Percentiles rank a stretch among this genome's conserved stretches.
These are phyloP conservation scores for Peromyscus attwateri DNA, from an alignment of 2,797 vertebrate species.

Conservation along the genomic window DNA sequence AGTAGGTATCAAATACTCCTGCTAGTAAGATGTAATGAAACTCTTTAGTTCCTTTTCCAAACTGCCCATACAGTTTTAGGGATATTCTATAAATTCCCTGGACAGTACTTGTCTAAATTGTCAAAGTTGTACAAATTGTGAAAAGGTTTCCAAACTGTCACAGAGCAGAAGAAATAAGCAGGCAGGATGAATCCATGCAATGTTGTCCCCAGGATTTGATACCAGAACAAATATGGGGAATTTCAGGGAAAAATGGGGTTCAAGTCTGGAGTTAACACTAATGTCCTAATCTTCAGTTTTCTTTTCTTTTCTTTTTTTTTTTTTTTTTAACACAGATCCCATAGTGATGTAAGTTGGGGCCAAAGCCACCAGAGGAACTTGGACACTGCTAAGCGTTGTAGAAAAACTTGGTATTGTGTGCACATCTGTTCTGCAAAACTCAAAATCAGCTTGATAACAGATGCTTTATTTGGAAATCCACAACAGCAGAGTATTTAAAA, in stretches of 20 bases:
- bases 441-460: neutral
- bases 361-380: neutral
- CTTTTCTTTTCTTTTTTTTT: too few species aligned
- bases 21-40: neutral
- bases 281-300: neutral
- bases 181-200: neutral
- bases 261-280: neutral
- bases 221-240: neutral
- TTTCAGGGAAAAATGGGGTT: neutral
- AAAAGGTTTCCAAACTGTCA: neutral
- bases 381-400: fast-evolving
- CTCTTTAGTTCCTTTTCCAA: neutral
- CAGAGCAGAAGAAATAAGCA: neutral
- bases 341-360: too few species aligned
- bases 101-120: neutral
- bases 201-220: neutral
- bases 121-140: neutral
- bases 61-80: neutral
- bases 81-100: neutral
- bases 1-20: neutral
- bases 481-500: neutral
- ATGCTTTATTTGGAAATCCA: neutral
- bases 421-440: neutral
- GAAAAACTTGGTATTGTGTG: neutral
- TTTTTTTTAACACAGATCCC: neutral